These are phyloP conservation scores for Pipa parva DNA, from an alignment of 2,113 vertebrate genomes.

Conservation along the genomic window DNA sequence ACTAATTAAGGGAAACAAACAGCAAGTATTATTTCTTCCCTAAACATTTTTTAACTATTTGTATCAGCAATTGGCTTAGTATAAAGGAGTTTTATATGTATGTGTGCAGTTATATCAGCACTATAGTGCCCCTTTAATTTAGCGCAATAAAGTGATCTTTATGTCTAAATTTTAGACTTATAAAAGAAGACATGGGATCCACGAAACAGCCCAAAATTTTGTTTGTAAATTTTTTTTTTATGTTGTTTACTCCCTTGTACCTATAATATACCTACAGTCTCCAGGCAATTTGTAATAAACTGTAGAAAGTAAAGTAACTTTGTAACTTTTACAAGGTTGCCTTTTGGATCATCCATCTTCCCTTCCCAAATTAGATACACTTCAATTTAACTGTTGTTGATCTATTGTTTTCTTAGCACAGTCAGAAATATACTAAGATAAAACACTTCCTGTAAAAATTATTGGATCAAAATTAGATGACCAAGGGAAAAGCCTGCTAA, in stretches of 20 bases:
- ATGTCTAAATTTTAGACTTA: too few relatives aligned
- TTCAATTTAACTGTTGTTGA: constrained; percentile 35
- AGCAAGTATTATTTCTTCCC: too few relatives aligned
- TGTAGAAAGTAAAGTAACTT: constrained; percentile 6
- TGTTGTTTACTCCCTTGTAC: neutral
- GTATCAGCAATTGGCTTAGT: too few relatives aligned
- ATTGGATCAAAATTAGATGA: constrained; percentile 30
- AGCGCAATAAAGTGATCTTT: too few relatives aligned
- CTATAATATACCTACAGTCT: neutral
- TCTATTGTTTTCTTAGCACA: constrained; percentile 32
- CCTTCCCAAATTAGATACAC: constrained; percentile 36
- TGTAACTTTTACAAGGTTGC: constrained; percentile 28
- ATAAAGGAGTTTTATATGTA: too few relatives aligned
- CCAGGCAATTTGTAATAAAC: constrained; percentile 24
- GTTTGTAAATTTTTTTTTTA: too few relatives aligned
- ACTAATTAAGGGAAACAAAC: too few relatives aligned
- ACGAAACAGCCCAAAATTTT: neutral
- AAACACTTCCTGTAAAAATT: constrained; percentile 19
- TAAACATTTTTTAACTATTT: too few relatives aligned
- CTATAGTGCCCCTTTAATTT: too few relatives aligned
- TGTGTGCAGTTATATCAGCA: too few relatives aligned
- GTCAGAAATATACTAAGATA: constrained; percentile 8
- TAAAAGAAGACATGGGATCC: neutral
- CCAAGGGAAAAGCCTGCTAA: constrained; percentile 27
- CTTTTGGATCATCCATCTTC: constrained; percentile 29